Percentiles rank a stretch among this genome's conserved stretches.
phyloP scores from a whole-genome alignment of 2,888 invertebrate species.

The Acanthosepion lycidas region DNA sequence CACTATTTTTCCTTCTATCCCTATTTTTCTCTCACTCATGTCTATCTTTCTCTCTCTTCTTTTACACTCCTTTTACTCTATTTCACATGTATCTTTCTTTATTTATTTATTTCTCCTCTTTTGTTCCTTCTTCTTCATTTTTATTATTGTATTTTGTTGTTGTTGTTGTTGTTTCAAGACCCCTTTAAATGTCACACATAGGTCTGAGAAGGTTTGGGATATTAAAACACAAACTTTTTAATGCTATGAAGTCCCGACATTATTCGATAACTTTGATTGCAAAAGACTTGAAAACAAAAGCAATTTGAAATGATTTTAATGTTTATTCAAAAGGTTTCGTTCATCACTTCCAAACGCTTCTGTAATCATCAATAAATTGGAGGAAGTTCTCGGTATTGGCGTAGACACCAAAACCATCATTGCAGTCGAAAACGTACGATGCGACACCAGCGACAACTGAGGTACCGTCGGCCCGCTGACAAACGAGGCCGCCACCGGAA shows the following conservation, averaged over 20 bases:
- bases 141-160: too few relatives aligned
- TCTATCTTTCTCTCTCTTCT: background rate
- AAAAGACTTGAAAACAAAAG: too few relatives aligned
- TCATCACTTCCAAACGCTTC: background rate
- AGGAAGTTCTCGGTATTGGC: background rate
- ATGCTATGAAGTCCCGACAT: too few relatives aligned
- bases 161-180: too few relatives aligned
- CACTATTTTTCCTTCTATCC: too few relatives aligned
- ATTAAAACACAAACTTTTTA: background rate
- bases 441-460: constrained; percentile 36
- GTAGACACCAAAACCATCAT: background rate
- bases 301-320: background rate
- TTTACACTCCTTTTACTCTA: background rate
- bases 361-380: background rate
- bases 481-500: constrained; percentile 25
- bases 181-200: too few relatives aligned
- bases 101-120: too few relatives aligned
- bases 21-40: background rate
- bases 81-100: background rate
- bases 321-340: background rate
- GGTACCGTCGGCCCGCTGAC: background rate
- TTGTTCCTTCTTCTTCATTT: too few relatives aligned
- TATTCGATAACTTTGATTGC: too few relatives aligned
- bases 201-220: background rate
- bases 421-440: background rate